phyloP scores from a whole-genome alignment of 1,140 invertebrate genomes.

The Micrasema longulum region DNA sequence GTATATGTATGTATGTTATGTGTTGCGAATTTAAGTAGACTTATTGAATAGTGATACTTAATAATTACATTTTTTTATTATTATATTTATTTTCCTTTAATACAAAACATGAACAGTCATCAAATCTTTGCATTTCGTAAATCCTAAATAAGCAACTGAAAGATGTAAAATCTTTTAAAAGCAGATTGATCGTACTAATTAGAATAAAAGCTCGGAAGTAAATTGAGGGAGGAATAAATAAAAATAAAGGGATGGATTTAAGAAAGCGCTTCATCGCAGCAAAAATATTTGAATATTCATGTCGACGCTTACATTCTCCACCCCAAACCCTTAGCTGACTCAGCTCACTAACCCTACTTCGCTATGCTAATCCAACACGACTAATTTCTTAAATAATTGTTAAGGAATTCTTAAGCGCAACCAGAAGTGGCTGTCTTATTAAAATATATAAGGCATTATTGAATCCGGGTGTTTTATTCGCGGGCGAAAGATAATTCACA shows the following conservation, averaged over 20 bases:
- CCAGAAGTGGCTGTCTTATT: slow-evolving; percentile 10
- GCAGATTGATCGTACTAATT: no score
- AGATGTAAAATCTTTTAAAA: no score
- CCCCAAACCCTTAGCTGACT: no score
- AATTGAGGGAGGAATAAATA: neutral
- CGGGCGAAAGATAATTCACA: slow-evolving; percentile 1
- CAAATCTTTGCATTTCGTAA: no score
- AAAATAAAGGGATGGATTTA: neutral
- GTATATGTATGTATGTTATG: no score
- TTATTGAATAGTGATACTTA: no score
- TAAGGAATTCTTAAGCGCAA: slow-evolving; percentile 8
- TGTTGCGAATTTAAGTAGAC: no score
- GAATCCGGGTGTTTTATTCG: neutral
- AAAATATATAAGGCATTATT: slow-evolving; percentile 6
- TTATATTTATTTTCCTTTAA: no score
- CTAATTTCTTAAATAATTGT: slow-evolving; percentile 35
- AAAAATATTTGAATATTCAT: slow-evolving; percentile 38
- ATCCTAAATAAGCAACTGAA: no score
- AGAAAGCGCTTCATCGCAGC: neutral
- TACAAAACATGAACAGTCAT: no score
- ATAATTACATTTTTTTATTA: no score
- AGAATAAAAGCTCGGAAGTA: no score
- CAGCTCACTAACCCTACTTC: neutral
- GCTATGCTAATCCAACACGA: slow-evolving; percentile 27
- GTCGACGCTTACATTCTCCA: slow-evolving; percentile 15